Evolutionary conservation across 2,888 invertebrate genomes (phyloP), one percentile per base, ranked within the genome.

Genomic region (Campaea margaritaria): DNA sequence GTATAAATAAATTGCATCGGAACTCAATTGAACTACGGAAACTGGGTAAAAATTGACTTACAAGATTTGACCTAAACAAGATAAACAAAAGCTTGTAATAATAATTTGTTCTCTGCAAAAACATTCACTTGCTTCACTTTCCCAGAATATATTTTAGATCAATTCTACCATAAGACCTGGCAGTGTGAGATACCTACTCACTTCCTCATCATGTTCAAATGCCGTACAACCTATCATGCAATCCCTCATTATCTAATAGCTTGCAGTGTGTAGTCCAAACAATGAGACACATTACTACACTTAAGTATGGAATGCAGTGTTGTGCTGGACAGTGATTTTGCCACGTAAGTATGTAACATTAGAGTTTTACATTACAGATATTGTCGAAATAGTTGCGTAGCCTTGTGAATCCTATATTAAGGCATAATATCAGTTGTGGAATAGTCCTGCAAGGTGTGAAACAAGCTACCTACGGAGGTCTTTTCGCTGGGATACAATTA

Each of bases 211-310:
- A 28, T 13, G 45, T 28, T 45, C 8, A 27, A 45, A 45, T 45
- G 27, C n/a, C 44, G 44, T 28, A 45, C 28, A 28, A 14, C 44
- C 44, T 44, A n/a, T 45, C 3, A 28, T 45, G 45, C 13, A 28
- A 45, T n/a, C 28, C 45, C 27, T 28, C n/a, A 45, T 28, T 45
- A 28, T 28, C 45, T 43, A 43, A 43, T 42, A n/a, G n/a, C 34
- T 34, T 34, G 8, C 11, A 11, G 1, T 2, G 36, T 9, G 31
- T 9, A 12, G 36, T 2, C n/a, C n/a, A 27, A 43, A 43, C 43
- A 43, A 43, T 21, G 43, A 43, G 43, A 15, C 41, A 42, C 16
- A 43, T 11, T 43, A 43, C 12, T 21, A 21, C 43, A 21, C 27
- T 43, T 43, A 21, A 21, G 21, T 21, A 21, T 2, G 5, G 43